These are phyloP conservation scores for Rutpela maculata DNA, from an alignment of 2,888 invertebrate genomes.

Conservation along the genomic window DNA sequence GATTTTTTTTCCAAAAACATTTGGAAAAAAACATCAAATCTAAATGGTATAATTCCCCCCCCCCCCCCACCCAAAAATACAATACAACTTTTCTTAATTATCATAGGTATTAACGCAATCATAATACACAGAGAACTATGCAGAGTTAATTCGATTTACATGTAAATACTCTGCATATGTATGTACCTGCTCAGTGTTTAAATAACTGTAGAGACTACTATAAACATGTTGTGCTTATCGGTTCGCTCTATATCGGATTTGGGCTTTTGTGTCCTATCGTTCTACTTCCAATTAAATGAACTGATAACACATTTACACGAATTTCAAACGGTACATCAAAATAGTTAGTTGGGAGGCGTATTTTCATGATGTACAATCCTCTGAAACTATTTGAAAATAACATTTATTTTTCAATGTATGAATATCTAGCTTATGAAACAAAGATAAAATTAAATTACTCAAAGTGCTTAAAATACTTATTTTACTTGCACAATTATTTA, in stretches of 20 bases:
- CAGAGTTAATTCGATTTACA: constrained; percentile 20
- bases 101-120: neutral
- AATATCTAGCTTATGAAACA: too few relatives aligned
- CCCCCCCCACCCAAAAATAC: too few relatives aligned
- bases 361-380: neutral
- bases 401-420: too few relatives aligned
- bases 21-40: too few relatives aligned
- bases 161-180: constrained; percentile 11
- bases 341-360: neutral
- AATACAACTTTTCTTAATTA: neutral
- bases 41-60: too few relatives aligned
- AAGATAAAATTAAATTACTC: too few relatives aligned
- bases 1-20: too few relatives aligned
- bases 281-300: constrained; percentile 33
- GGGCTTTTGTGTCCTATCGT: constrained; percentile 22
- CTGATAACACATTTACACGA: constrained; percentile 36
- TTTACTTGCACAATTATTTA: too few relatives aligned
- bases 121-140: constrained; percentile 6
- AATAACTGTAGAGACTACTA: constrained; percentile 23
- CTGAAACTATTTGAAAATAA: too few relatives aligned
- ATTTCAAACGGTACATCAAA: constrained; percentile 23
- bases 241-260: constrained; percentile 31
- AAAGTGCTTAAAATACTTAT: too few relatives aligned
- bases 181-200: constrained; percentile 1
- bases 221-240: constrained; percentile 37